Evolutionary conservation across 2,113 vertebrate genomes (phyloP).

Genomic region (Isurus oxyrinchus): DNA sequence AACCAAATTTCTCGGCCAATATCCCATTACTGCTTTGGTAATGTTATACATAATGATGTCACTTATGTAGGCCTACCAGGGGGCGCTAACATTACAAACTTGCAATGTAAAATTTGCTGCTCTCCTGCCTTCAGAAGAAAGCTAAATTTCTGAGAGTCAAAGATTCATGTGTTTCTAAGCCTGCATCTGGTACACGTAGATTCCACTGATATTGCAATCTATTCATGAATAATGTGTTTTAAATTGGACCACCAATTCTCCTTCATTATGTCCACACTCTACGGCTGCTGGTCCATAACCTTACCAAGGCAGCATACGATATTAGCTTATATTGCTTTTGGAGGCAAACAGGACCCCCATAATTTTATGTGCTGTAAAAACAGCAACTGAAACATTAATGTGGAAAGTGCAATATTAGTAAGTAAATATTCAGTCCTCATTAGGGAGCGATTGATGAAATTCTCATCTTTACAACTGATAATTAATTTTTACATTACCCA

Average conservation of each 20-base stretch:
- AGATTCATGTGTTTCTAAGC: not conserved
- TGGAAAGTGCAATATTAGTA: not conserved
- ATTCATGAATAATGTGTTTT: not conserved
- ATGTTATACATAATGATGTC: not conserved
- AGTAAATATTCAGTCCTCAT: not conserved
- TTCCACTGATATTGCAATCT: no score
- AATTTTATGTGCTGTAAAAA: not conserved
- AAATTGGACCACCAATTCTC: not conserved
- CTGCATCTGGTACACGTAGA: not conserved
- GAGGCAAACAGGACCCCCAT: not conserved
- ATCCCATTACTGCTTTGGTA: not conserved
- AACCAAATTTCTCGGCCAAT: not conserved
- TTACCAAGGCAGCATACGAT: not conserved
- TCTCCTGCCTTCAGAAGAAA: not conserved
- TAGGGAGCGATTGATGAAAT: not conserved
- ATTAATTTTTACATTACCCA: constrained; percentile 8
- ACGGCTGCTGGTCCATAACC: not conserved
- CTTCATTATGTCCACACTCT: not conserved
- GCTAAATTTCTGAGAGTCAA: not conserved
- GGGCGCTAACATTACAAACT: not conserved
- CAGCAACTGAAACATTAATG: not conserved
- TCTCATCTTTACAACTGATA: constrained; percentile 13
- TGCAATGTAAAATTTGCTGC: not conserved
- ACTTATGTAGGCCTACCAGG: not conserved
- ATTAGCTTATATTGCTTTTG: not conserved